phyloP scores from a whole-genome alignment of 2,888 invertebrate genomes.

The Dioctria linearis region DNA sequence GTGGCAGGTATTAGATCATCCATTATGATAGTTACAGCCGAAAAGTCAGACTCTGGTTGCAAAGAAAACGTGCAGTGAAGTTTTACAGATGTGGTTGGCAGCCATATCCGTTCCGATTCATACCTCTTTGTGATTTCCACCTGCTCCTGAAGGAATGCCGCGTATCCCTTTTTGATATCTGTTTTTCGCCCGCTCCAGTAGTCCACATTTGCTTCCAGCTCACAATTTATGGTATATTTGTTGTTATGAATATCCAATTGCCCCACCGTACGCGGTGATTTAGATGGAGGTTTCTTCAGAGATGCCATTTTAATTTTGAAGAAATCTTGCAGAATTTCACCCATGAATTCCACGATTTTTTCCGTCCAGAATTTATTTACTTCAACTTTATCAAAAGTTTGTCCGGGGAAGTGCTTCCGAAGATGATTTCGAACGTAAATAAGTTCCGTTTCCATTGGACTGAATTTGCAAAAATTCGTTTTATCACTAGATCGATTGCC shows the following conservation, averaged over 20 bases:
- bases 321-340: constrained; percentile 42
- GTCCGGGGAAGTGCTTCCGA: constrained; percentile 38
- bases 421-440: constrained; percentile 53
- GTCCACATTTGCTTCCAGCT: constrained; percentile 27
- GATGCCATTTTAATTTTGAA: constrained; percentile 24
- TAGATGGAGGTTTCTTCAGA: background rate
- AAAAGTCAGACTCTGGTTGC: constrained; percentile 18
- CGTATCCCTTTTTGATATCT: constrained; percentile 43
- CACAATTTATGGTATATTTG: constrained; percentile 40
- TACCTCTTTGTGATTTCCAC: constrained; percentile 21
- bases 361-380: constrained; percentile 55
- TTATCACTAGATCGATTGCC: background rate
- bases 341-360: constrained; percentile 36
- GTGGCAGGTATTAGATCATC: background rate
- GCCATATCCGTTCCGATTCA: background rate
- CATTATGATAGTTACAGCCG: constrained; percentile 3
- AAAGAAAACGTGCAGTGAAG: constrained; percentile 31
- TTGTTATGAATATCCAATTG: constrained; percentile 32
- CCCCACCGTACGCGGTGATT: constrained; percentile 3
- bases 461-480: constrained; percentile 38
- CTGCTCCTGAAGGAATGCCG: constrained; percentile 46
- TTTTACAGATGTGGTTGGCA: background rate
- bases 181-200: constrained; percentile 41
- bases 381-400: constrained; percentile 53
- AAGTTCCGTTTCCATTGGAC: constrained; percentile 54